Conservation (phyloP, 2,888 invertebrate species). For the Acanthoscelides obtectus region DNA sequence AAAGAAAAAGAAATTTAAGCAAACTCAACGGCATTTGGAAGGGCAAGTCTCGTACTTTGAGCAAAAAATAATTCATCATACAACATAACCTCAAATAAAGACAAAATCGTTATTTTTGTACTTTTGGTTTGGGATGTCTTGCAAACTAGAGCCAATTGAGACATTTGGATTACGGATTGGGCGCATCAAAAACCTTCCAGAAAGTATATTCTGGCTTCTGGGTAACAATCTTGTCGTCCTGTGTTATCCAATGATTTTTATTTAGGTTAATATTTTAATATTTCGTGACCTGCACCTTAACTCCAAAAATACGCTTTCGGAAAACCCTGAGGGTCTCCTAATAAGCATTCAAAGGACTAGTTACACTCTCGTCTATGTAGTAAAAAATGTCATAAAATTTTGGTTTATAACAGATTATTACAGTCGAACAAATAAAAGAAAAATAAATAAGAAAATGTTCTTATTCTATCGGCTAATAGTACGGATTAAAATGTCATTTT, state of each 20-base stretch:
- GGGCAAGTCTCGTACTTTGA: too few species aligned
- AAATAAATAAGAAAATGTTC: constrained; percentile 29
- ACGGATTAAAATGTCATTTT: constrained; percentile 16
- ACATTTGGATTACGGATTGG: too few species aligned
- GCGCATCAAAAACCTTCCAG: too few species aligned
- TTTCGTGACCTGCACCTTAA: constrained; percentile 8
- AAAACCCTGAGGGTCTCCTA: background rate
- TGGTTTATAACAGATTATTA: constrained; percentile 3
- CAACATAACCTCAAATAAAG: background rate
- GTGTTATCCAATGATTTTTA: too few species aligned
- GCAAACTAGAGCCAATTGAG: too few species aligned
- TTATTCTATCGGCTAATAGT: constrained; percentile 44
- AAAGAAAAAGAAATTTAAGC: too few species aligned
- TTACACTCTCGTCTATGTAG: constrained; percentile 36
- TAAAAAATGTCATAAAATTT: constrained; percentile 13
- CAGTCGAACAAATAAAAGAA: constrained; percentile 5
- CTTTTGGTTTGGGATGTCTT: too few species aligned
- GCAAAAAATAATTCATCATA: too few species aligned
- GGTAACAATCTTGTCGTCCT: too few species aligned
- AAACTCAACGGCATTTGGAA: too few species aligned
- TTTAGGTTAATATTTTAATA: background rate
- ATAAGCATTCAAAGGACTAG: constrained; percentile 29
- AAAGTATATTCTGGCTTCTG: too few species aligned
- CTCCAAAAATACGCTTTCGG: constrained; percentile 1
- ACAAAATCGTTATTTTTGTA: constrained; percentile 1